A percentile compares a stretch with the other conserved stretches of the same genome.
Evolutionary conservation across 2,113 vertebrate genomes (phyloP).

Genomic region (Erinaceus europaeus): DNA sequence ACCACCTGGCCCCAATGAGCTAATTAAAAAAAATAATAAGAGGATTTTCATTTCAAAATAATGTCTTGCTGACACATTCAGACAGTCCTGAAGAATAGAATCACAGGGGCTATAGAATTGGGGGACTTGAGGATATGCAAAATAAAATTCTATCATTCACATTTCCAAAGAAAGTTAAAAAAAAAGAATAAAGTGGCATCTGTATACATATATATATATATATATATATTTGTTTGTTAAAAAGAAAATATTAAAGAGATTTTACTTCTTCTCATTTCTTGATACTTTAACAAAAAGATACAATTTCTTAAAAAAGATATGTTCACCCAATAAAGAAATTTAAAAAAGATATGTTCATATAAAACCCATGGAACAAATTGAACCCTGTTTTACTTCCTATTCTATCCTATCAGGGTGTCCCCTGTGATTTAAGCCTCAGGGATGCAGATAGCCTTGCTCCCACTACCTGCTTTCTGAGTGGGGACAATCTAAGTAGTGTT

Average conservation of each 20-base stretch:
- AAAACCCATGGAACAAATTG: neutral
- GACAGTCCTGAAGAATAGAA: neutral
- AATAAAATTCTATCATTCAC: too few species aligned
- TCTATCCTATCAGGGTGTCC: neutral
- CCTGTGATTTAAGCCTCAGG: neutral
- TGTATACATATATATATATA: too few species aligned
- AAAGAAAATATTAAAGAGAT: too few species aligned
- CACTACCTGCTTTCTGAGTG: neutral
- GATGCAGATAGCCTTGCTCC: neutral
- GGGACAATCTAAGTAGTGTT: neutral
- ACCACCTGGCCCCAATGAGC: too few species aligned
- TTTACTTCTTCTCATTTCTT: neutral
- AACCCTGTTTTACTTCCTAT: too few species aligned
- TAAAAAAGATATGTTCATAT: neutral
- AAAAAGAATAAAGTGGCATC: too few species aligned
- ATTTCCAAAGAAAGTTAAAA: too few species aligned
- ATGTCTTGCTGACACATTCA: neutral
- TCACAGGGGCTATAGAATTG: neutral
- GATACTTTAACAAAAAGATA: neutral
- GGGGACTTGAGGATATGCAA: too few species aligned
- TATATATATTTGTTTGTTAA: too few species aligned
- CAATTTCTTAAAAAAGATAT: too few species aligned
- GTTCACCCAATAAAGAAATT: neutral
- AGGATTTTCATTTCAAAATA: neutral
- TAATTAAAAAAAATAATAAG: too few species aligned